A percentile compares a stretch with the other conserved stretches of the same genome.
These are phyloP conservation scores for Percina caprodes DNA, from an alignment of 2,113 vertebrate species.

Conservation along the genomic window DNA sequence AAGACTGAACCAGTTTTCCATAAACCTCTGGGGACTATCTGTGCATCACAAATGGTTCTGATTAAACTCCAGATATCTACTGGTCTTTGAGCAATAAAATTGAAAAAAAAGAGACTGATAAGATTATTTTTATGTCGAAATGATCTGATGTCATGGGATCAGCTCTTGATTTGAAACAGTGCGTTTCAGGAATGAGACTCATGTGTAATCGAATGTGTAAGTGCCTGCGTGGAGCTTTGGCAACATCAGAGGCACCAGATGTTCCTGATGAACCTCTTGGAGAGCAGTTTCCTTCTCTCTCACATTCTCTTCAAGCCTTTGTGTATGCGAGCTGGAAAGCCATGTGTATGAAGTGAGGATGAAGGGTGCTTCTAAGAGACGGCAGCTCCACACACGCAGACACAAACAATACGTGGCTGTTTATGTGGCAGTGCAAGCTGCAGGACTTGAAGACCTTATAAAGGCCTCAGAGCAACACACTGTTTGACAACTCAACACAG, in stretches of 20 bases:
- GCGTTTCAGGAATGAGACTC: conserved; percentile 48
- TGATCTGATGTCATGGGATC: conserved; percentile 34
- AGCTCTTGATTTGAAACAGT: conserved; percentile 47
- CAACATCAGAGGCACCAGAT: conserved; percentile 77
- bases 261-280: conserved; percentile 79
- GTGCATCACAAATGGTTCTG: conserved; percentile 27
- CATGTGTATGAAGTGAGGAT: conserved; percentile 30
- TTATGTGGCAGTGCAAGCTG: conserved; percentile 58
- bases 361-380: conserved; percentile 57
- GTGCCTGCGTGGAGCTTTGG: conserved; percentile 81
- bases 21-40: conserved; percentile 1
- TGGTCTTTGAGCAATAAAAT: conserved; percentile 17
- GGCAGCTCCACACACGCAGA: conserved; percentile 54
- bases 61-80: conserved; percentile 37
- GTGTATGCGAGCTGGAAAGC: conserved; percentile 16
- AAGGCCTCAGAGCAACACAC: conserved; percentile 49
- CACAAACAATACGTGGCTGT: no score
- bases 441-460: conserved; percentile 55
- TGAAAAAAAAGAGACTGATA: neutral
- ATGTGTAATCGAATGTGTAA: conserved; percentile 42
- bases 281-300: conserved; percentile 63
- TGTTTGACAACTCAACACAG: conserved; percentile 13
- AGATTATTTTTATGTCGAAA: conserved; percentile 16
- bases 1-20: neutral
- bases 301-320: conserved; percentile 36